Evolutionary conservation across 2,888 invertebrate genomes (phyloP).

Genomic region (Pandemis cinnamomeana): DNA sequence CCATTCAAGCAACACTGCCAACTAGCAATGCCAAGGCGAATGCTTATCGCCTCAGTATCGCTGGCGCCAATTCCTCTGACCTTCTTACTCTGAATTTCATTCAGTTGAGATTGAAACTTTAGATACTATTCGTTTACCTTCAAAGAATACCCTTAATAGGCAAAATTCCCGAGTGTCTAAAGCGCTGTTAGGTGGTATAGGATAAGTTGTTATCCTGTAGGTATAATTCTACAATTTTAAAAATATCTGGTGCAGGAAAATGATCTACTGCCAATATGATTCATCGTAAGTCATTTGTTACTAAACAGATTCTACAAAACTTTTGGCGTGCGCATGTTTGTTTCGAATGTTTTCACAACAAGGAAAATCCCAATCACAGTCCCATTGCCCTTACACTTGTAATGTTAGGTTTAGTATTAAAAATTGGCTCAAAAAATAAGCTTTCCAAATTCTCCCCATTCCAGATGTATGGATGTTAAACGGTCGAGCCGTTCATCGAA

Average conservation of each 20-base stretch:
- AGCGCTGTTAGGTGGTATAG: too few relatives aligned
- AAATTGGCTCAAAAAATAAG: not conserved
- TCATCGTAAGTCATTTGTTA: not conserved
- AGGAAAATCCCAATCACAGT: not conserved
- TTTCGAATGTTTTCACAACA: not conserved
- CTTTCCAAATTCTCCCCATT: conserved; percentile 32
- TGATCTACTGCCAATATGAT: not conserved
- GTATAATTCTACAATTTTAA: too few relatives aligned
- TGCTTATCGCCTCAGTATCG: conserved; percentile 15
- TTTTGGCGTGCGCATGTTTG: not conserved
- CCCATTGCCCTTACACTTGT: too few relatives aligned
- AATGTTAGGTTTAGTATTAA: not conserved
- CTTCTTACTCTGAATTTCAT: conserved; percentile 13
- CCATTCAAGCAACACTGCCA: conserved; percentile 31
- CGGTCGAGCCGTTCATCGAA: conserved; percentile 77
- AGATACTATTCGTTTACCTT: not conserved
- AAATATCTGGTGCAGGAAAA: not conserved
- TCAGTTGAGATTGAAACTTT: conserved; percentile 8
- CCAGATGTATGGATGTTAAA: conserved; percentile 57
- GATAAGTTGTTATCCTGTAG: too few relatives aligned
- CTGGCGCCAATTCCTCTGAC: conserved; percentile 25
- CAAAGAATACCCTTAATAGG: too few relatives aligned
- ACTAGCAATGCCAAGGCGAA: conserved; percentile 28
- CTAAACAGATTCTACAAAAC: not conserved
- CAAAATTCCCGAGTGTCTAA: too few relatives aligned